phyloP scores from a whole-genome alignment of 2,888 invertebrate genomes.

The Ditula angustiorana region DNA sequence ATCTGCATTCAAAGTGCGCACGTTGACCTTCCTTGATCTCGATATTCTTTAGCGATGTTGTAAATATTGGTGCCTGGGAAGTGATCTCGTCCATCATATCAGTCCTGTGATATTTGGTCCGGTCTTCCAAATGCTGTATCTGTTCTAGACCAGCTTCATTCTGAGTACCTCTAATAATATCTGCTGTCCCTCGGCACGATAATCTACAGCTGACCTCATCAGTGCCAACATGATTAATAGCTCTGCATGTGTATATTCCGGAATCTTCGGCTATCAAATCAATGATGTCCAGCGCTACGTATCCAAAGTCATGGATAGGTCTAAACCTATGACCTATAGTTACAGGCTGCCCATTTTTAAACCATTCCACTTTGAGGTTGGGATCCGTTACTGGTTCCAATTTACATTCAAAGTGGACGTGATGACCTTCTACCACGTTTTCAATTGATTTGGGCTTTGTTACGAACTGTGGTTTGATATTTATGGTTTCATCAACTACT shows the following conservation, averaged over 20 bases:
- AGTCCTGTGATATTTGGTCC: slow-evolving; percentile 90
- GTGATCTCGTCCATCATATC: slow-evolving; percentile 93
- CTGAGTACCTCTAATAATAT: slow-evolving; percentile 93
- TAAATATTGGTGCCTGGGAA: slow-evolving; percentile 96
- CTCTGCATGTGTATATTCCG: slow-evolving; percentile 96
- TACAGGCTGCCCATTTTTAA: slow-evolving; percentile 96
- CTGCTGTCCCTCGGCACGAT: slow-evolving; percentile 90
- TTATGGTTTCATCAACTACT: slow-evolving; percentile 93
- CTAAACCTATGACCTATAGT: slow-evolving; percentile 97
- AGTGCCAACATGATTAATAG: slow-evolving; percentile 95
- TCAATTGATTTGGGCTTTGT: slow-evolving; percentile 95
- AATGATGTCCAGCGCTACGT: slow-evolving; percentile 98
- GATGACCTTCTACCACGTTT: slow-evolving; percentile 94
- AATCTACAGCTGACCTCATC: slow-evolving; percentile 93
- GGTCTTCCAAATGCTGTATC: slow-evolving; percentile 95
- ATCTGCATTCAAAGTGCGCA: slow-evolving; percentile 96
- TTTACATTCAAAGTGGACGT: slow-evolving; percentile 99
- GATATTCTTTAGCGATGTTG: slow-evolving; percentile 95
- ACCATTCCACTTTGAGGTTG: slow-evolving; percentile 98
- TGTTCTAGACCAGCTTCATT: slow-evolving; percentile 95
- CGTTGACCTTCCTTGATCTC: slow-evolving; percentile 97
- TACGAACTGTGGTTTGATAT: slow-evolving; percentile 92
- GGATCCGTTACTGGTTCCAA: slow-evolving; percentile 98
- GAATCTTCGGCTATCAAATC: slow-evolving; percentile 98
- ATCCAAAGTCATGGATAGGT: slow-evolving; percentile 99